phyloP scores from a whole-genome alignment of 2,113 vertebrate genomes.

The Salvelinus sp. region DNA sequence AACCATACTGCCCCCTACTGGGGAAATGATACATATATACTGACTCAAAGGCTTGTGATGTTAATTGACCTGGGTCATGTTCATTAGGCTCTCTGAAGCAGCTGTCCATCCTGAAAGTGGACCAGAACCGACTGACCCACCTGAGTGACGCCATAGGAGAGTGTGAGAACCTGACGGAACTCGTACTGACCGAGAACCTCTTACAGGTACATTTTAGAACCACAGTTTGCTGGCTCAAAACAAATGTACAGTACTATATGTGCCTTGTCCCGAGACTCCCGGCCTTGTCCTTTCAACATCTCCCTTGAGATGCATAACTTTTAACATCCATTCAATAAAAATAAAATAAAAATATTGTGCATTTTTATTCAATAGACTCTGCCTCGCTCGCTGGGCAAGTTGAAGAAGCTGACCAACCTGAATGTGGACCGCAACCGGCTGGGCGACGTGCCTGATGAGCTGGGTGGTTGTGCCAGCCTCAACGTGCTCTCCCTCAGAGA shows the following conservation, averaged over 20 bases:
- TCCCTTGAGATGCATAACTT: background rate
- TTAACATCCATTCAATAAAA: background rate
- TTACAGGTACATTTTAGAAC: slow-evolving; percentile 75
- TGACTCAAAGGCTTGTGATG: background rate
- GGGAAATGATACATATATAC: background rate
- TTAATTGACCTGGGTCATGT: background rate
- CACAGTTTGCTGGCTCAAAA: no score
- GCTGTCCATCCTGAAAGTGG: slow-evolving; percentile 95
- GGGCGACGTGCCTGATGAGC: slow-evolving; percentile 79
- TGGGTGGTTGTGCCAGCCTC: slow-evolving; percentile 86
- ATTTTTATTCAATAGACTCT: slow-evolving; percentile 71
- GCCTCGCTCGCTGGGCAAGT: slow-evolving; percentile 88
- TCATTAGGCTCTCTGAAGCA: slow-evolving; percentile 86
- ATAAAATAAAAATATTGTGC: background rate
- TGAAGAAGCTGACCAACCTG: slow-evolving; percentile 95
- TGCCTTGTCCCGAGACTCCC: background rate
- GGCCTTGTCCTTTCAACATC: no score
- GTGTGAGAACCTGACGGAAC: slow-evolving; percentile 93
- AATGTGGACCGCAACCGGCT: slow-evolving; percentile 94
- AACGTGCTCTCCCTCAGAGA: slow-evolving; percentile 90
- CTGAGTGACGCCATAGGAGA: slow-evolving; percentile 91
- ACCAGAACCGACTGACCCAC: slow-evolving; percentile 89
- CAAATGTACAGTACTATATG: no score
- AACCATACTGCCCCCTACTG: slow-evolving; percentile 66
- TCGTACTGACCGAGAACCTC: slow-evolving; percentile 94